Evolutionary conservation across 2,888 invertebrate species (phyloP), one percentile per base, ranked within the genome.

Genomic region (Diloba caeruleocephala): DNA sequence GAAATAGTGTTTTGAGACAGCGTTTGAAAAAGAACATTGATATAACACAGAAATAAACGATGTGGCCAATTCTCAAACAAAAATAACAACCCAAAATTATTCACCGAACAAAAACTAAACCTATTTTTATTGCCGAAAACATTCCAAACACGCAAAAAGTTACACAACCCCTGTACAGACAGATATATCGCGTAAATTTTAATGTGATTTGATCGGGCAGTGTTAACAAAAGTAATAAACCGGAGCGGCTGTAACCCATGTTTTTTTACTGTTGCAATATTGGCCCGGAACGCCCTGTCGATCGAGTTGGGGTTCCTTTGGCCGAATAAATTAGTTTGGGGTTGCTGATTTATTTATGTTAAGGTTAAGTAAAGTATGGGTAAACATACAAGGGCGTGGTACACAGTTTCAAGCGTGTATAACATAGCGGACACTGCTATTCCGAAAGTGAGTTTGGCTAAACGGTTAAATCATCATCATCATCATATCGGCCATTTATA

Each of bases 171-270:
- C 33, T 15, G 31, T 49, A 34, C 58, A 50, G 46, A 41, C 37
- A 51, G 42, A 43, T 37, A 61, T 48, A 52, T 46, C 39, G 46
- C 42, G 61, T 53, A 53, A 43, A 67, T 73, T 76, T 71, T 64
- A 73, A 62, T 60, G 68, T 44, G 65, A 76, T 74, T 61, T 51
- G 62, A 65, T 58, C 56, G 56, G 49, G 42, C 54, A 50, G 56
- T 76, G 74, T 75, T 70, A 76, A 74, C 71, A 71, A 46, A 51
- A 54, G 71, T 60, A 74, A 74, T 74, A 74, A 74, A 76, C 31
- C 37, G 41, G 41, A 33, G 44, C 31, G 31, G 42, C 12, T 19
- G 36, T 66, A 56, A 62, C 58, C 51, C 48, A 41, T 64, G 68
- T 63, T 66, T 75, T 74, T 73, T 75, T 72, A 66, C 66, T 52